Evolutionary conservation across 1,140 invertebrate genomes (phyloP).

Genomic region (Pogonus chalceus): DNA sequence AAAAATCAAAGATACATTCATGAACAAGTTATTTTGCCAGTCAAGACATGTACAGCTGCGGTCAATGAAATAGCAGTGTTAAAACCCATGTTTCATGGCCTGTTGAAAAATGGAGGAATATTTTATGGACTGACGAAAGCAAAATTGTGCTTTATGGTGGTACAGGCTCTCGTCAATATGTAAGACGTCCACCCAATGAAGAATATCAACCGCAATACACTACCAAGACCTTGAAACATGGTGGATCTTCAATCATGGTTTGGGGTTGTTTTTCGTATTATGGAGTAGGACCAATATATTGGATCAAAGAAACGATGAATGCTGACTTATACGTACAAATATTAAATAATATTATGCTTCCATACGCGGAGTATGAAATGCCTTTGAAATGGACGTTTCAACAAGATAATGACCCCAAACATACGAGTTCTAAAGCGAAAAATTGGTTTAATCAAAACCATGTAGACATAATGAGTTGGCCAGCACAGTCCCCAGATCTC

Average conservation of each 20-base stretch:
- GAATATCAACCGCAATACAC: constrained; percentile 16
- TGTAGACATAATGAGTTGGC: constrained; percentile 23
- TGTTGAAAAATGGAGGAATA: constrained; percentile 12
- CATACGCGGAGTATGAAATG: constrained; percentile 21
- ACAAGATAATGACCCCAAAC: constrained; percentile 28
- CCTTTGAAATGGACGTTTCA: constrained; percentile 22
- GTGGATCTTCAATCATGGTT: constrained; percentile 19
- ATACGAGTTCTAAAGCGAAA: constrained; percentile 17
- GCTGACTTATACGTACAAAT: constrained; percentile 17
- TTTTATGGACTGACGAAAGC: constrained; percentile 14
- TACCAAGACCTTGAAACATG: constrained; percentile 22
- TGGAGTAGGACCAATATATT: constrained; percentile 17
- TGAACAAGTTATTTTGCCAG: too few relatives aligned
- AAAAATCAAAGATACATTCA: too few relatives aligned
- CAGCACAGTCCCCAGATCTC: constrained; percentile 27
- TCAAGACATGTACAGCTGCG: too few relatives aligned
- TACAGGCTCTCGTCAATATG: constrained; percentile 13
- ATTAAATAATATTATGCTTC: constrained; percentile 19
- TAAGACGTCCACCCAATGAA: constrained; percentile 13
- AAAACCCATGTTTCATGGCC: too few relatives aligned
- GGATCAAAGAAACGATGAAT: constrained; percentile 19
- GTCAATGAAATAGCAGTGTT: too few relatives aligned
- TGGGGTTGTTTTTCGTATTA: constrained; percentile 21
- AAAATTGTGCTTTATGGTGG: constrained; percentile 14
- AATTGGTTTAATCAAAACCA: constrained; percentile 16